Base-by-base conservation (phyloP, 1,140 invertebrate species). In the Lordiphosa clarofinis region DNA sequence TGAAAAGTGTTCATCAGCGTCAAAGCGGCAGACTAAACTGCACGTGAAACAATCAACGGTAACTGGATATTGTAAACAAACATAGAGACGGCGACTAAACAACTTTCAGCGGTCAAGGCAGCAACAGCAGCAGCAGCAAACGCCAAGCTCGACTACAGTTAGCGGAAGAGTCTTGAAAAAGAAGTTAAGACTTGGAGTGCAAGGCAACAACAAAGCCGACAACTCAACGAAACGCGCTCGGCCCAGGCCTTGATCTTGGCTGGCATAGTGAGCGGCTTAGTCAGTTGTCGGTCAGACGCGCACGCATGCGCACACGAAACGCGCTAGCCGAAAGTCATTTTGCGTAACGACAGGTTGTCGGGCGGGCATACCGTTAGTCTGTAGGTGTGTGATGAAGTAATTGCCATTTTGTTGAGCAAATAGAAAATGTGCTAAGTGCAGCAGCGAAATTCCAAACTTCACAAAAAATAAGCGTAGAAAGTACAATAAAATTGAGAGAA, bases 61-160 rank as follows among this genome's bases (percentile, higher is more conserved):
- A 81, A 82, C 76, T 81, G 76, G 78, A 82, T 82, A 84, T 72
- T 64, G 68, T 70, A 84, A 82, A 84, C 76, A 82, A 81, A 76
- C 73, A 67, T 67, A 68, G 55, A 21, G 50, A n/a, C 39, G 49
- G 56, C 36, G 55, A 55, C 61, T 12, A 72, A 72, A 64, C 76
- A 81, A 82, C 76, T 81, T 81, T 81, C 78, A 65, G 64, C 42
- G 58, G 50, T 36, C 48, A 36, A 33, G 19, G 37, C 50, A 49
- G 11, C 31, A 49, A 10, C 31, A 49, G 40, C 39, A 58, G 12
- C 28, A 40, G 4, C 19, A 38, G 52, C 28, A 35, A 31, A 50
- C 56, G 19, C 36, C 42, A 28, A 36, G 31, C 47, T 21, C 56
- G 58, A 63, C 56, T 59, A 82, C 76, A 84, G 76, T 84, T 82